phyloP scores from a whole-genome alignment of 1,140 invertebrate species.

The Aleiodes sp. region DNA sequence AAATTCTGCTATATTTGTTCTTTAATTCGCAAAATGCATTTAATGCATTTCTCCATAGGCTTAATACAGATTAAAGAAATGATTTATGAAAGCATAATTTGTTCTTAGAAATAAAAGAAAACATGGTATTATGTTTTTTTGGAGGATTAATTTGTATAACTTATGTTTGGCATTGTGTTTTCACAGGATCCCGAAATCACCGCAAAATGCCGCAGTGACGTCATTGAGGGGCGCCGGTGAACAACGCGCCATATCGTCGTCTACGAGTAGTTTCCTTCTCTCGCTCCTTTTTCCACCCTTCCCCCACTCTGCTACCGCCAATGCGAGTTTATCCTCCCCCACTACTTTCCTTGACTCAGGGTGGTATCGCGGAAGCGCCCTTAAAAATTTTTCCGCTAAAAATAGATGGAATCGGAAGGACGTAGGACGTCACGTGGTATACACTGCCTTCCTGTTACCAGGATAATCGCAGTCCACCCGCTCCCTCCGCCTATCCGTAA shows the following conservation, averaged over 20 bases:
- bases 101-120: background rate
- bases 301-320: no score
- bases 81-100: no score
- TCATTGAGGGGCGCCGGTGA: background rate
- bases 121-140: background rate
- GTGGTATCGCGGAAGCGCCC: conserved; percentile 3
- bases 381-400: background rate
- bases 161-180: background rate
- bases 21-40: no score
- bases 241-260: background rate
- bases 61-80: no score
- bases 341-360: no score
- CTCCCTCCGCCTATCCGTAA: no score
- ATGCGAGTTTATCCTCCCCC: no score
- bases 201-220: conserved; percentile 8
- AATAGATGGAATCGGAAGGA: conserved; percentile 14
- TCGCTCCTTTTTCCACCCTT: no score
- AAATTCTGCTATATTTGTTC: no score
- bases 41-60: no score
- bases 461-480: background rate
- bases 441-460: background rate
- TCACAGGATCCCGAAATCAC: background rate
- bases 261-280: background rate
- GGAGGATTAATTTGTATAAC: background rate
- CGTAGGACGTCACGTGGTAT: conserved; percentile 13